These are phyloP conservation scores for Nipponia nippon DNA, from an alignment of 2,113 vertebrate species.

Conservation along the genomic window DNA sequence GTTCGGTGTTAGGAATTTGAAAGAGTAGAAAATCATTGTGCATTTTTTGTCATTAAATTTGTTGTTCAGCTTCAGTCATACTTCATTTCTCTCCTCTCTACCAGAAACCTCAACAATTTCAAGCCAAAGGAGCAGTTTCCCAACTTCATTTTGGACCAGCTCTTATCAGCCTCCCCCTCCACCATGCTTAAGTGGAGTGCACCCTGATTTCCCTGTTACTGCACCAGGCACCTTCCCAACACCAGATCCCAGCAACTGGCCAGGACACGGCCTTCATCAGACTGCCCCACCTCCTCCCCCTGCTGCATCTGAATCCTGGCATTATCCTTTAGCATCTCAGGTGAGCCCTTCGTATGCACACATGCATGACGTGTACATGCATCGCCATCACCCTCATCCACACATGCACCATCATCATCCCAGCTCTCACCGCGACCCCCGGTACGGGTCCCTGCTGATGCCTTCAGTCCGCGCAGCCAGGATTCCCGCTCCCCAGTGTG, in stretches of 20 bases:
- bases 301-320: constrained; percentile 85
- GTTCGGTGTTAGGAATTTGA: neutral
- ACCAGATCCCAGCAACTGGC: constrained; percentile 84
- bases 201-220: constrained; percentile 85
- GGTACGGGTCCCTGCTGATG: constrained; percentile 88
- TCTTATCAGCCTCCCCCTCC: constrained; percentile 84
- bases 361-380: constrained; percentile 90
- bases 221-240: constrained; percentile 81
- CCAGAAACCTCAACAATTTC: constrained; percentile 78
- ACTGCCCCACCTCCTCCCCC: constrained; percentile 78
- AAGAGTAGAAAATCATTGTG: neutral
- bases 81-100: constrained; percentile 1
- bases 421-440: constrained; percentile 80
- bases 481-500: constrained; percentile 80
- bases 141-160: constrained; percentile 86
- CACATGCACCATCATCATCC: constrained; percentile 82
- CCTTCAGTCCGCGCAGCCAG: constrained; percentile 80
- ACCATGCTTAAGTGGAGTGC: constrained; percentile 82
- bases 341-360: constrained; percentile 84
- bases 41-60: neutral
- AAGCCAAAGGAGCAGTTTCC: constrained; percentile 82
- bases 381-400: constrained; percentile 79
- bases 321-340: constrained; percentile 88
- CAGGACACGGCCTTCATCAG: constrained; percentile 85
- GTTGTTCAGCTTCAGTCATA: neutral